Conservation (phyloP, 2,888 invertebrate genomes). For the Caprella mutica region DNA sequence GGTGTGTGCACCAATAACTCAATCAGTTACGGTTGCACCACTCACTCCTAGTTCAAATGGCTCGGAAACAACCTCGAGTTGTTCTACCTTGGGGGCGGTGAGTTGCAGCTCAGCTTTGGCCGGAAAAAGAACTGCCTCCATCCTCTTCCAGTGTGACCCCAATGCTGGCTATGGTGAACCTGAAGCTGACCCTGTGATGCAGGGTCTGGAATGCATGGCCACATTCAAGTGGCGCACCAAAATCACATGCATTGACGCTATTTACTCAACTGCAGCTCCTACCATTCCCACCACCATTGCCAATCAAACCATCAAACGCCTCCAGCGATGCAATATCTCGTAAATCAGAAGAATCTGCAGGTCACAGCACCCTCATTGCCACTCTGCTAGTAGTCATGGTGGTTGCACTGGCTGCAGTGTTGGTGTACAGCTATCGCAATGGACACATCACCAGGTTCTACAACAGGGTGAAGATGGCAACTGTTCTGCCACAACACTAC, state of each 20-base stretch:
- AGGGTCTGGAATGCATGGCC: constrained; percentile 12
- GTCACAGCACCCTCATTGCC: no score
- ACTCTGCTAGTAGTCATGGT: not conserved
- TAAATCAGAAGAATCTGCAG: no score
- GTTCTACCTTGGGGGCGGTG: constrained; percentile 14
- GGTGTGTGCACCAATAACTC: constrained; percentile 17
- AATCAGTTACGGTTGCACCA: constrained; percentile 18
- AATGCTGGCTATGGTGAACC: constrained; percentile 23
- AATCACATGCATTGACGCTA: constrained; percentile 24
- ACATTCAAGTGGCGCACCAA: constrained; percentile 28
- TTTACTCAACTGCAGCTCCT: constrained; percentile 6
- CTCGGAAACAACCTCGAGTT: constrained; percentile 12
- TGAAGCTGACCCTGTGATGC: constrained; percentile 24
- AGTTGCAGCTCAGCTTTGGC: constrained; percentile 11
- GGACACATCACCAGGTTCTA: not conserved
- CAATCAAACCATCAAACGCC: not conserved
- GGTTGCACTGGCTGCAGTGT: not conserved
- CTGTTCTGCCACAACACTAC: no score
- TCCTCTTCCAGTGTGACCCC: constrained; percentile 27
- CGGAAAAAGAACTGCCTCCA: constrained; percentile 14
- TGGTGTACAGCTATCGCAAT: not conserved
- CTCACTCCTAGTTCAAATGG: constrained; percentile 19
- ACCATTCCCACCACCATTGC: not conserved
- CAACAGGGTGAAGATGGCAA: constrained; percentile 9
- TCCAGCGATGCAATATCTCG: no score